A percentile compares a stretch with the other conserved stretches of the same genome.
These are phyloP conservation scores for Rhinophrynus dorsalis DNA, from an alignment of 2,797 vertebrate genomes.

Conservation along the genomic window DNA sequence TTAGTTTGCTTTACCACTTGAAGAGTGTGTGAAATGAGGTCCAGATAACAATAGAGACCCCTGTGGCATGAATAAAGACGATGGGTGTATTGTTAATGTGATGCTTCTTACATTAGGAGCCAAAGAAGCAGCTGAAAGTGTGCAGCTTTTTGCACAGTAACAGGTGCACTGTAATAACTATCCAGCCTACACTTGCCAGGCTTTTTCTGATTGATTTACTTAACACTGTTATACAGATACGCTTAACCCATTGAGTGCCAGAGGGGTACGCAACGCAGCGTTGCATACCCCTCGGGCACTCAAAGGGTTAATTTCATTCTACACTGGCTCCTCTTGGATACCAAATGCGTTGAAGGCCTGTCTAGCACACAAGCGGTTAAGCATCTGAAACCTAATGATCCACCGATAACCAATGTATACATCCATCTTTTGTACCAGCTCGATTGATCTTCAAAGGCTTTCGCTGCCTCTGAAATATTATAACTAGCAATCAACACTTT, in stretches of 20 bases:
- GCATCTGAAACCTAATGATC: too few species aligned
- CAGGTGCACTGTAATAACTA: slow-evolving; percentile 66
- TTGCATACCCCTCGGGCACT: too few species aligned
- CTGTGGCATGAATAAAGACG: slow-evolving; percentile 64
- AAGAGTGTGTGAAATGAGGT: slow-evolving; percentile 74
- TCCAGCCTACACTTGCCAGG: slow-evolving; percentile 60
- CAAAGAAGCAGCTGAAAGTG: slow-evolving; percentile 59
- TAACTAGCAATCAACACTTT: neutral
- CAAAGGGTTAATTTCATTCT: too few species aligned
- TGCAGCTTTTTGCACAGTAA: slow-evolving; percentile 54
- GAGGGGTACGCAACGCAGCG: too few species aligned
- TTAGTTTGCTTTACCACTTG: slow-evolving; percentile 55
- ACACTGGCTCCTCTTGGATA: slow-evolving; percentile 16
- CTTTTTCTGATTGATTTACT: too few species aligned
- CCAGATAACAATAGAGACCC: slow-evolving; percentile 62
- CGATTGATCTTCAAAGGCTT: neutral
- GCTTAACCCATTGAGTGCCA: too few species aligned
- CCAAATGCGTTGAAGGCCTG: slow-evolving; percentile 55
- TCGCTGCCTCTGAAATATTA: neutral
- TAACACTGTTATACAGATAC: too few species aligned
- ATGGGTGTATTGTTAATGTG: slow-evolving; percentile 63
- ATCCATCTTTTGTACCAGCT: slow-evolving; percentile 5
- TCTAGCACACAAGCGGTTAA: too few species aligned
- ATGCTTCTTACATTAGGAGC: slow-evolving; percentile 61
- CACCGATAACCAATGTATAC: slow-evolving; percentile 26